Evolutionary conservation across 1,140 invertebrate species (phyloP), one percentile per base, ranked within the genome.

Genomic region (Zaprionus vittiger): DNA sequence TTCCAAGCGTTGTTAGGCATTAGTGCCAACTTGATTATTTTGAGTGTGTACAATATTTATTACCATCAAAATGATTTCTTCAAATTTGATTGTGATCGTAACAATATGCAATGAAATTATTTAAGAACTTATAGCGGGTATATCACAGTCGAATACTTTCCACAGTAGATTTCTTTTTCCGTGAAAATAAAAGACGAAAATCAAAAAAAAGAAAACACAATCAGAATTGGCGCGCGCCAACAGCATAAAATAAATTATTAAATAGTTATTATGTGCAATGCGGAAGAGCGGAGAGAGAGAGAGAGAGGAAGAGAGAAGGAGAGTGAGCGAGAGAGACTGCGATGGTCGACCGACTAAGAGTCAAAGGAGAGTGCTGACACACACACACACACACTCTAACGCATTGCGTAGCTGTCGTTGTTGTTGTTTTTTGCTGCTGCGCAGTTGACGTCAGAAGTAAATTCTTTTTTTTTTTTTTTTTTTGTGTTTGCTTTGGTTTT

Each of bases 371-470:
- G 52, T 73, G 65, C 37, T 20, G 14, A 77, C 57, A 57, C 24
- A 61, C 66, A 60, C 54, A 72, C 61, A 56, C 62, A 34, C 31
- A 60, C 56, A 59, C 26, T 47, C 41, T 54, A 24, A 78, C 62
- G 49, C 61, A 80, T 65, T 77, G 74, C 77, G 69, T 76, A 73
- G 64, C 61, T 73, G 62, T 73, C 57, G 57, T 62, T 66, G 74
- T 55, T 72, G 68, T 34, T 61, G 28, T 44, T 44, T 49, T 52
- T 37, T 57, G 62, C 54, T 67, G 75, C 71, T 73, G 63, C 75
- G 70, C 75, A 73, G 84, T 84, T 87, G 84, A 89, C 84, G 84
- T 87, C 84, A 87, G 84, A 87, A 73, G 65, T 80, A 72, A 80
- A 84, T 79, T 83, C 54, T 59, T 67, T 70, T 72, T 70, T 75